phyloP scores from a whole-genome alignment of 92 coral and sea anemone genomes.

The Phenganax marumi region DNA sequence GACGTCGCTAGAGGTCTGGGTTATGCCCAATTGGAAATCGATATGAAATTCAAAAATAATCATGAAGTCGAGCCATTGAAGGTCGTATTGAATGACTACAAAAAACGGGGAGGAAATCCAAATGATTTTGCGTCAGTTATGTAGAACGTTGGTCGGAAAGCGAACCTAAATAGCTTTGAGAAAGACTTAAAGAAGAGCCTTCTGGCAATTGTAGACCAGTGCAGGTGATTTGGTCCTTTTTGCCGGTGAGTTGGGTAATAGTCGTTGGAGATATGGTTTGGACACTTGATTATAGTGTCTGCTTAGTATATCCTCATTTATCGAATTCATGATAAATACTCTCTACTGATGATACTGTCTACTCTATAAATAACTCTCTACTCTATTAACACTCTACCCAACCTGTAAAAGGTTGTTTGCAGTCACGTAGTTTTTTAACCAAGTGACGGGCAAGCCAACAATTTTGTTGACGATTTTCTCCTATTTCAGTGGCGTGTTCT shows the following conservation, averaged over 20 bases:
- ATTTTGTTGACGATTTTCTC: too few relatives aligned
- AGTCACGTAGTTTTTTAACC: too few relatives aligned
- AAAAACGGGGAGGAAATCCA: conserved; percentile 11
- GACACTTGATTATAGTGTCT: not conserved
- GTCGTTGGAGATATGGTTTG: not conserved
- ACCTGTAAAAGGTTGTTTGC: too few relatives aligned
- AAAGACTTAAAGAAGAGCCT: not conserved
- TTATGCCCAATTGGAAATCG: conserved; percentile 58
- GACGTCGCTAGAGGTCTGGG: conserved; percentile 82
- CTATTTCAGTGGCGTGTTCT: too few relatives aligned
- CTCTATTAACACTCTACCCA: too few relatives aligned
- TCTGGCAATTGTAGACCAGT: not conserved
- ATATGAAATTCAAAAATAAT: too few relatives aligned
- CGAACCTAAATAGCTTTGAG: conserved; percentile 6
- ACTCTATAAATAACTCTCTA: too few relatives aligned
- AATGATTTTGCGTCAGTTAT: conserved; percentile 81
- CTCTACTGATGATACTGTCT: too few relatives aligned
- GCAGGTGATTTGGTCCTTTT: conserved; percentile 16
- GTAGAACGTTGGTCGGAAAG: conserved; percentile 70
- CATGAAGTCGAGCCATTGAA: too few relatives aligned
- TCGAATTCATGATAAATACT: too few relatives aligned
- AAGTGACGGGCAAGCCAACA: too few relatives aligned
- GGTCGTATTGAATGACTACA: too few relatives aligned
- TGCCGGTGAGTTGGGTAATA: conserved; percentile 12
- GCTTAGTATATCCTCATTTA: not conserved